Evolutionary conservation across 2,113 vertebrate genomes (phyloP).

Genomic region (Dromas ardeola): DNA sequence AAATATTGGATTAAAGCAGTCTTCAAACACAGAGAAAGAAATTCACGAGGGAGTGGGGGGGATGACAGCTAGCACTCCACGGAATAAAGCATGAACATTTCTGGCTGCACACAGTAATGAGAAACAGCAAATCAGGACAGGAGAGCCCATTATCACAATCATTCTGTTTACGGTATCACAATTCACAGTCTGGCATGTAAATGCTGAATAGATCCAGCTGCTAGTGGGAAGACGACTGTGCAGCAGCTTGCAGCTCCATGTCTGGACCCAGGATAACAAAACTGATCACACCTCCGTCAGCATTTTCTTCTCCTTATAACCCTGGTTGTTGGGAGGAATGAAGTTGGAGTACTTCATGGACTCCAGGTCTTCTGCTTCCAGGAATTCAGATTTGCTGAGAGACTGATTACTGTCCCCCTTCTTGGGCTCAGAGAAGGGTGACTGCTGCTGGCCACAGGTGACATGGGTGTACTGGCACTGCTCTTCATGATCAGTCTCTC

Average conservation of each 20-base stretch:
- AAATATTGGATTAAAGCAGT: background rate
- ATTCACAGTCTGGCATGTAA: conserved; percentile 51
- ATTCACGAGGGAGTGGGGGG: background rate
- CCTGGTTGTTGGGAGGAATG: conserved; percentile 79
- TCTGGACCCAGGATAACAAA: background rate
- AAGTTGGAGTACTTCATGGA: conserved; percentile 86
- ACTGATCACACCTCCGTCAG: conserved; percentile 88
- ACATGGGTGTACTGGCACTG: conserved; percentile 91
- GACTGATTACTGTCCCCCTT: conserved; percentile 82
- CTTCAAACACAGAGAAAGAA: conserved; percentile 22
- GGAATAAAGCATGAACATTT: conserved; percentile 46
- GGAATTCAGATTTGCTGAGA: conserved; percentile 85
- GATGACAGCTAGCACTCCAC: conserved; percentile 46
- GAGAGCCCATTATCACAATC: conserved; percentile 55
- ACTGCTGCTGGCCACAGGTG: conserved; percentile 88
- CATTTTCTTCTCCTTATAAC: conserved; percentile 82
- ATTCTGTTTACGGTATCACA: conserved; percentile 57
- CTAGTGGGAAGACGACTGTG: conserved; percentile 1
- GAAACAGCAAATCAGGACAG: conserved; percentile 37
- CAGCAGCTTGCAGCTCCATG: background rate
- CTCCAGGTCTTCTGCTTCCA: conserved; percentile 82
- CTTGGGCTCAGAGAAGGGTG: conserved; percentile 79
- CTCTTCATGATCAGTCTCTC: conserved; percentile 94
- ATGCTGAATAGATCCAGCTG: conserved; percentile 45
- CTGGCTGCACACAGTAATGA: conserved; percentile 34